Evolutionary conservation across 2,113 vertebrate species (phyloP).

Genomic region (Cyphomyrus discorhynchus): DNA sequence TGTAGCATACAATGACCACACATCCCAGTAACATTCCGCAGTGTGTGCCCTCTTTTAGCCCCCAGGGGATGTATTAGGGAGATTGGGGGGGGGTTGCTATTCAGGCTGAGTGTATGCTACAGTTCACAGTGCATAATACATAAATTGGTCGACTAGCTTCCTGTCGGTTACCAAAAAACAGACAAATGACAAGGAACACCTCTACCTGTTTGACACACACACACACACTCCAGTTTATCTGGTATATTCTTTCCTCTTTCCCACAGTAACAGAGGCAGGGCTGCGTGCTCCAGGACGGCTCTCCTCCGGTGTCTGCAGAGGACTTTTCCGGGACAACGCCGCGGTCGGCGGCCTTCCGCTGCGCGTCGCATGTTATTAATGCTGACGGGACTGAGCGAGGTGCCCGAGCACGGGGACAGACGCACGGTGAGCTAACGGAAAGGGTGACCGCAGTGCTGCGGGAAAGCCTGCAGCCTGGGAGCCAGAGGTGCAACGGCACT

Average conservation of each 20-base stretch:
- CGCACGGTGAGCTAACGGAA: background rate
- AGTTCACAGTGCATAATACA: background rate
- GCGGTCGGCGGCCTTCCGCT: background rate
- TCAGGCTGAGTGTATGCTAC: background rate
- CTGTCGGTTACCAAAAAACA: slow-evolving; percentile 20
- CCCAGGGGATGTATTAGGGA: background rate
- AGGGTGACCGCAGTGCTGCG: background rate
- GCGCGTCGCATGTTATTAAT: background rate
- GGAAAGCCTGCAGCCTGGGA: background rate
- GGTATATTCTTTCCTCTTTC: background rate
- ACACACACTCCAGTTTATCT: background rate
- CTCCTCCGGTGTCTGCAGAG: background rate
- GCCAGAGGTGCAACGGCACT: background rate
- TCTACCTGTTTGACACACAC: background rate
- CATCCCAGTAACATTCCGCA: background rate
- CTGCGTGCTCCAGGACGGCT: background rate
- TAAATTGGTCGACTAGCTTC: slow-evolving; percentile 9
- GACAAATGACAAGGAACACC: background rate
- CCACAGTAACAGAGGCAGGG: background rate
- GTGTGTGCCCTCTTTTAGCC: background rate
- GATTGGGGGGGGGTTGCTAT: too few relatives aligned
- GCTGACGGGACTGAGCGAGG: background rate
- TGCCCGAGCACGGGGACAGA: background rate
- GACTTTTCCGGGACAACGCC: background rate
- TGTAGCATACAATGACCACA: background rate